Evolutionary conservation across 1,140 invertebrate species (phyloP).

Genomic region (Epicauta chinensis): DNA sequence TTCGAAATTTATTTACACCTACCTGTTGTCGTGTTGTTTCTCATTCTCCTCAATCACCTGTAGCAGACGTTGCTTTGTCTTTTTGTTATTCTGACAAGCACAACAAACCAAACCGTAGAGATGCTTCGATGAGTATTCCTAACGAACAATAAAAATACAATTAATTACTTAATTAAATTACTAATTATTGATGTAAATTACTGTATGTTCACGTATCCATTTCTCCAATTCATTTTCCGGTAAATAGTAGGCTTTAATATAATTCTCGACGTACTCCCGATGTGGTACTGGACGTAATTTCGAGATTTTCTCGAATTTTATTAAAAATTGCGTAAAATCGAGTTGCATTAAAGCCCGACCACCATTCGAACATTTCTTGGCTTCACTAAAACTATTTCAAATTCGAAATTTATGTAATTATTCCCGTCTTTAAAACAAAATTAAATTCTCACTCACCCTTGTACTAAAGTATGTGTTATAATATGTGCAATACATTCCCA

Average conservation of each 20-base stretch:
- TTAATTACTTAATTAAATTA: background rate
- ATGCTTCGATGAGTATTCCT: constrained; percentile 87
- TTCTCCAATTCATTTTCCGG: constrained; percentile 80
- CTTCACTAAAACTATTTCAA: constrained; percentile 73
- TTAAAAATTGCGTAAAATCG: constrained; percentile 92
- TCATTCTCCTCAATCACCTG: constrained; percentile 62
- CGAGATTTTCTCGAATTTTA: constrained; percentile 84
- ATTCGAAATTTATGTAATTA: constrained; percentile 14
- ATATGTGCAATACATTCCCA: constrained; percentile 86
- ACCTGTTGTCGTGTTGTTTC: constrained; percentile 18
- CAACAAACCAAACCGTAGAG: constrained; percentile 76
- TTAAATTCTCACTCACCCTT: constrained; percentile 62
- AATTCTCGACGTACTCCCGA: constrained; percentile 85
- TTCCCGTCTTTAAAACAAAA: constrained; percentile 9
- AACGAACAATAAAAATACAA: constrained; percentile 12
- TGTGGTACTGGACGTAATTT: constrained; percentile 78
- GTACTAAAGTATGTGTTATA: constrained; percentile 79
- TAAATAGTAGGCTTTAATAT: constrained; percentile 95
- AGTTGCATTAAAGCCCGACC: constrained; percentile 96
- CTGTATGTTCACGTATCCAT: constrained; percentile 80
- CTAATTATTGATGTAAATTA: too few relatives aligned
- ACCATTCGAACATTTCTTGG: constrained; percentile 92
- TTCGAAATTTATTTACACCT: too few relatives aligned
- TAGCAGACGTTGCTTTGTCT: constrained; percentile 69
- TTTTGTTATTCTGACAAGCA: constrained; percentile 83